Evolutionary conservation across 2,888 invertebrate species (phyloP), one percentile per base, ranked within the genome.

Genomic region (Alentia gelatinosa): DNA sequence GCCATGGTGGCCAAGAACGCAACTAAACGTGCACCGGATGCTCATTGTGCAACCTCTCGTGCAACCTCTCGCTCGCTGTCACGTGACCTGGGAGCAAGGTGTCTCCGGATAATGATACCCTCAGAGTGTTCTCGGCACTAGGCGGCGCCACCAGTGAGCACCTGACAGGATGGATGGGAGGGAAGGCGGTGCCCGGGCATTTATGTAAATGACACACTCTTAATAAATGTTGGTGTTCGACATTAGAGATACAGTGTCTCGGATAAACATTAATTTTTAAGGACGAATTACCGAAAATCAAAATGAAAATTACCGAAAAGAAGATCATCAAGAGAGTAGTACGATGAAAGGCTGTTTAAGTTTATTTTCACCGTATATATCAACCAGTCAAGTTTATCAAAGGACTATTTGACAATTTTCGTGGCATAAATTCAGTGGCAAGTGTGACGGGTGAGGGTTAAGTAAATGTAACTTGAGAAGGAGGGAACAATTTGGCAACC

Each of bases 41-140:
- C 37, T 79, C 79, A 79, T 79, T 79, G 79, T 79, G 79, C 79
- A 79, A 79, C 79, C 79, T 79, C 79, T 79, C 79, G 79, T 39
- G 79, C 26, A 68, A 68, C 68, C 68, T 68, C 68, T 68, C 68
- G 30, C 33, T 30, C 12, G 26, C 37, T 19, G 79, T 12, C 79
- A 79, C 79, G 79, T 79, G 79, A 79, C 79, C 79, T 19, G 39
- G 39, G 79, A 79, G 23, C 26, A 37, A 15, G 39, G 37, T 35
- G 79, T 79, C 15, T 35, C 79, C 15, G 37, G 79, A 39, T 79
- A 79, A 79, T 79, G 79, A 37, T 79, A 79, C 79, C 79, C 79
- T 37, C 79, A 79, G 79, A 19, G n/a, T 68, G 68, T 68, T 68
- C 5, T 37, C 79, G 35, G 37, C 79, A 79, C n/a, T 37, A 39